These are phyloP conservation scores for Sterrhoptilus dennistouni DNA, from an alignment of 2,113 vertebrate species.

Conservation along the genomic window DNA sequence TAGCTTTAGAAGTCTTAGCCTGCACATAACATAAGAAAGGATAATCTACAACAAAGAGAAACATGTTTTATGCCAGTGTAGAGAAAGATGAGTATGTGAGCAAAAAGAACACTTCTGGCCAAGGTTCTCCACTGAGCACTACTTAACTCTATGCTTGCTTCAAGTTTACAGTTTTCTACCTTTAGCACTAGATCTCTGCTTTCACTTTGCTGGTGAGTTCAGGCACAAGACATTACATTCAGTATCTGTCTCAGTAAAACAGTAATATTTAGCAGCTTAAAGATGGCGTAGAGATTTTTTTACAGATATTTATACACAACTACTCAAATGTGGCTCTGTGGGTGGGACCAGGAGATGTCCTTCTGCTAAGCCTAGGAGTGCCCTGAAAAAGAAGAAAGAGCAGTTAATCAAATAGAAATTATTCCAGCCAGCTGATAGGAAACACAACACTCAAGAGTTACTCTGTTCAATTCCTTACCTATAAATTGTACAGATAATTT, in stretches of 20 bases:
- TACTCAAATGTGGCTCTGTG: conserved; percentile 87
- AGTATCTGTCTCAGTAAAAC: conserved; percentile 78
- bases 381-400: conserved; percentile 74
- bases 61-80: not conserved
- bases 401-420: not conserved
- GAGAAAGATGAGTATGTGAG: not conserved
- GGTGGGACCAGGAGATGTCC: conserved; percentile 88
- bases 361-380: conserved; percentile 91
- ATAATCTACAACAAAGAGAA: conserved; percentile 25
- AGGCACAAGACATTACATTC: conserved; percentile 81
- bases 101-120: not conserved
- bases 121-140: not conserved
- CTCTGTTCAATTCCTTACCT: not conserved
- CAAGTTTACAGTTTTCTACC: conserved; percentile 39
- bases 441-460: not conserved
- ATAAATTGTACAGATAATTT: not conserved
- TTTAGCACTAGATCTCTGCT: conserved; percentile 34
- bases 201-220: conserved; percentile 77
- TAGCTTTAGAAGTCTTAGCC: not conserved
- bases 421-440: not conserved
- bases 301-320: conserved; percentile 31
- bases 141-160: conserved; percentile 16
- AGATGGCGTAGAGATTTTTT: conserved; percentile 47
- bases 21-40: conserved; percentile 5
- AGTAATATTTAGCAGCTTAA: conserved; percentile 80